Evolutionary conservation across 2,797 vertebrate genomes (phyloP).

Genomic region (Gadopsis bispinosus): DNA sequence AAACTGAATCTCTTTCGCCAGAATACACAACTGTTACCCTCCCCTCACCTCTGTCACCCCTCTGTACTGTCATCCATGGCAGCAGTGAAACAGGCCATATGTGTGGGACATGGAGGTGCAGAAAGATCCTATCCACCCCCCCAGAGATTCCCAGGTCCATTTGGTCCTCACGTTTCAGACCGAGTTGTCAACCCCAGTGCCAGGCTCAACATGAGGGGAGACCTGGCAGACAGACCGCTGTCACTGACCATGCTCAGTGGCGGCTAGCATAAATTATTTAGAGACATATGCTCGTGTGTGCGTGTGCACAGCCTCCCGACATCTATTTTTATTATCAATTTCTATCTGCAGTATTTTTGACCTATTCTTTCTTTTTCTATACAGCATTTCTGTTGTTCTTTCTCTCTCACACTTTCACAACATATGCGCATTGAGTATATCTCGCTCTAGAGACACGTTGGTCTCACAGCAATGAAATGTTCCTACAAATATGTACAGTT

Average conservation of each 20-base stretch:
- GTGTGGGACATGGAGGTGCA: conserved; percentile 69
- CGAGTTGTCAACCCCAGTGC: conserved; percentile 46
- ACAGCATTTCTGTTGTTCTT: conserved; percentile 7
- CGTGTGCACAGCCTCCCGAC: not conserved
- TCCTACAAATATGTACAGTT: conserved; percentile 19
- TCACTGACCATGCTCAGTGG: conserved; percentile 46
- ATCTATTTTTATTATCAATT: conserved; percentile 31
- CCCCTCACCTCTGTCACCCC: conserved; percentile 30
- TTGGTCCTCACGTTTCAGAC: conserved; percentile 68
- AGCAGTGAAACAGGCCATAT: conserved; percentile 64
- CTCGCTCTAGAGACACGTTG: conserved; percentile 25
- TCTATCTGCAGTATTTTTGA: not conserved
- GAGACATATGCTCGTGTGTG: conserved; percentile 6
- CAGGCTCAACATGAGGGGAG: conserved; percentile 52
- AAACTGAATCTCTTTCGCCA: conserved; percentile 26
- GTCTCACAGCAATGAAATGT: conserved; percentile 6
- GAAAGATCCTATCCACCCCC: conserved; percentile 73
- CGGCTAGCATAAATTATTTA: conserved; percentile 44
- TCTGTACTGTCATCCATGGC: conserved; percentile 49
- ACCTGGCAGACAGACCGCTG: conserved; percentile 53
- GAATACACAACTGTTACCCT: conserved; percentile 26
- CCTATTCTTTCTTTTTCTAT: not conserved
- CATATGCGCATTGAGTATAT: not conserved
- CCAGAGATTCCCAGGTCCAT: conserved; percentile 56
- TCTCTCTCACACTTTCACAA: not conserved